These are phyloP conservation scores for Spermophilus dauricus DNA, from an alignment of 2,113 vertebrate species.

Conservation along the genomic window DNA sequence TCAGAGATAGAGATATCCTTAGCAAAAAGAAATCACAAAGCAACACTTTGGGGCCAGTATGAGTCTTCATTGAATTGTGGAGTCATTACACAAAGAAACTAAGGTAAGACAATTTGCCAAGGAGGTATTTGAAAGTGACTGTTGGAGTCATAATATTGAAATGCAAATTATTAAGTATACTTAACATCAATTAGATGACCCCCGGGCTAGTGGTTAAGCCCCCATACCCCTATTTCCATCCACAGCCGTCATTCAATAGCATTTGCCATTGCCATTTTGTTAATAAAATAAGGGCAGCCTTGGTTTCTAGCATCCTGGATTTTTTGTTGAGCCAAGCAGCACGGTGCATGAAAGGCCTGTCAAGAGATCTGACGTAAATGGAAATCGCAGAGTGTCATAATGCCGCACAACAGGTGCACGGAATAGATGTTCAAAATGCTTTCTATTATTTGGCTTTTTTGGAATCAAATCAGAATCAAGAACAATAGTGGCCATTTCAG, in stretches of 20 bases:
- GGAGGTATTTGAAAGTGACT: background rate
- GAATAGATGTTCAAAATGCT: slow-evolving; percentile 84
- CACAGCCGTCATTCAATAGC: background rate
- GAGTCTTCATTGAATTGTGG: background rate
- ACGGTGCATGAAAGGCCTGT: slow-evolving; percentile 72
- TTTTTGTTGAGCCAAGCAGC: slow-evolving; percentile 79
- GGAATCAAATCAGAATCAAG: slow-evolving; percentile 85
- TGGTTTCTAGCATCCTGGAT: slow-evolving; percentile 74
- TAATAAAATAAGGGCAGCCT: slow-evolving; percentile 70
- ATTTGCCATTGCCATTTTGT: slow-evolving; percentile 69
- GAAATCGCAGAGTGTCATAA: slow-evolving; percentile 82
- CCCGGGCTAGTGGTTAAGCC: background rate
- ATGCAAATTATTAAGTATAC: slow-evolving; percentile 38
- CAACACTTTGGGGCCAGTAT: background rate
- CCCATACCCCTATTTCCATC: background rate
- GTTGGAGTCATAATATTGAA: background rate
- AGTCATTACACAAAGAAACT: background rate
- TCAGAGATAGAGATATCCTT: background rate
- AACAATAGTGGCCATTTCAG: slow-evolving; percentile 85
- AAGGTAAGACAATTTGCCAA: background rate
- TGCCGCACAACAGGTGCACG: slow-evolving; percentile 85
- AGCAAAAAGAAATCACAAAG: background rate
- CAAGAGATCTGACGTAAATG: slow-evolving; percentile 85
- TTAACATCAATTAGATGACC: background rate
- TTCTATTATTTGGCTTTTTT: slow-evolving; percentile 80